Evolutionary conservation across 2,797 vertebrate species (phyloP), one percentile per base, ranked within the genome.

Genomic region (Mareca strepera): DNA sequence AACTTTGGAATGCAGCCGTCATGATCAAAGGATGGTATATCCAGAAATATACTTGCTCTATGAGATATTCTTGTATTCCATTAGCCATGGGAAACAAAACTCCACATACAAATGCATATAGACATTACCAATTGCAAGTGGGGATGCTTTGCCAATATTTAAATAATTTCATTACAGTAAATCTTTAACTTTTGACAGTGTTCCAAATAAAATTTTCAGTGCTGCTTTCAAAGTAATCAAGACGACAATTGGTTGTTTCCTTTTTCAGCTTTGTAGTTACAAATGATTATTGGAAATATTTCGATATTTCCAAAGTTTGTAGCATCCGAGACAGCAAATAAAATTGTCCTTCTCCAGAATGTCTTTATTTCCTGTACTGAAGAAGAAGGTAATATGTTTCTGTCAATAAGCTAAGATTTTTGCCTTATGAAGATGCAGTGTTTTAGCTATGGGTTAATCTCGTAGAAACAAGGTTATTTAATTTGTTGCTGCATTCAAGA

Each of bases 381-480:
- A 90, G 79, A 92, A 88, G 76, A 93, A 96, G 77, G 86, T 94
- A 88, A 94, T 96, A 88, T 80, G 67, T 94, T 96, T 94, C 96
- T 93, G 93, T 94, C 88, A 96, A 96, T 93, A 90, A 94, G 66
- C 96, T 88, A 92, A 92, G 90, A 82, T 92, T 94, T 94, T 94
- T 94, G 52, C 81, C 88, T 82, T 90, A 92, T 90, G 88, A 94
- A 93, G 93, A 95, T 90, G 83, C 83, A 94, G 81, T 75, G 29
- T 94, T 93, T 95, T 94, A 92, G 74, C 93, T 92, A n/a, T 0
- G 4, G 67, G 86, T 93, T 91, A 90, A 93, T 94, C 94, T 88
- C 74, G 86, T 88, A 92, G 92, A 92, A 90, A 82, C 77, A 59
- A 52, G 1, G 0, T 96, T 95, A 96, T 96, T 96, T 96, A 93